A percentile compares a stretch with the other conserved stretches of the same genome.
Conservation (phyloP, 2,888 invertebrate genomes). For the Hyppa rectilinea region DNA sequence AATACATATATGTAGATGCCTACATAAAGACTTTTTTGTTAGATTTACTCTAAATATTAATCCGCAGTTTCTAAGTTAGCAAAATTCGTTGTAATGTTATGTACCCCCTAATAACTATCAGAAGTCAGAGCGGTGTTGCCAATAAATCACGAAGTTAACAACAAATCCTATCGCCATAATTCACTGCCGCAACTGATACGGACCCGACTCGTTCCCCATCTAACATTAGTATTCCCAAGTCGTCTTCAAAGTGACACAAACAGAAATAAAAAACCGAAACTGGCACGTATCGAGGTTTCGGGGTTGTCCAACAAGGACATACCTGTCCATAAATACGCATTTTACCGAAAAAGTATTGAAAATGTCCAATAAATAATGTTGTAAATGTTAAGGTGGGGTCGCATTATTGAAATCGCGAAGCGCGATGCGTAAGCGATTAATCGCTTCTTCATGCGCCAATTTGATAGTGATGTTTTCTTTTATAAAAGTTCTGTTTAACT, state of each 20-base stretch:
- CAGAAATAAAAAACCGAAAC: conserved; percentile 57
- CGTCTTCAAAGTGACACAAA: conserved; percentile 49
- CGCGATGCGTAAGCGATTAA: neutral
- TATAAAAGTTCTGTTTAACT: neutral
- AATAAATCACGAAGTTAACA: conserved; percentile 56
- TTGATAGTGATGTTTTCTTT: neutral
- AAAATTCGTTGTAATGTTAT: conserved; percentile 11
- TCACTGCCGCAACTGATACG: conserved; percentile 51
- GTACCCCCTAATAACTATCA: conserved; percentile 32
- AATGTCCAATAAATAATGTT: conserved; percentile 57
- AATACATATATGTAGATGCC: too few relatives aligned
- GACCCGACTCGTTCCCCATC: conserved; percentile 37
- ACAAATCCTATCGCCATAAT: conserved; percentile 51
- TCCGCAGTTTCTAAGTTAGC: neutral
- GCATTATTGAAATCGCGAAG: conserved; percentile 22
- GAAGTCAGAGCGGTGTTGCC: conserved; percentile 17
- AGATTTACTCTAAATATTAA: neutral
- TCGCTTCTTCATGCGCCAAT: conserved; percentile 9
- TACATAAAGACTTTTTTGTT: neutral
- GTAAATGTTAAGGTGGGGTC: conserved; percentile 35
- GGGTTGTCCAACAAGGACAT: conserved; percentile 69
- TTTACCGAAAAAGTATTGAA: conserved; percentile 51
- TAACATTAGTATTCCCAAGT: conserved; percentile 61
- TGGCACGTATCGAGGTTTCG: conserved; percentile 69
- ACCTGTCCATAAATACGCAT: conserved; percentile 39